Evolutionary conservation across 2,888 invertebrate species (phyloP), one percentile per base, ranked within the genome.

Genomic region (Phytoseiulus persimilis): DNA sequence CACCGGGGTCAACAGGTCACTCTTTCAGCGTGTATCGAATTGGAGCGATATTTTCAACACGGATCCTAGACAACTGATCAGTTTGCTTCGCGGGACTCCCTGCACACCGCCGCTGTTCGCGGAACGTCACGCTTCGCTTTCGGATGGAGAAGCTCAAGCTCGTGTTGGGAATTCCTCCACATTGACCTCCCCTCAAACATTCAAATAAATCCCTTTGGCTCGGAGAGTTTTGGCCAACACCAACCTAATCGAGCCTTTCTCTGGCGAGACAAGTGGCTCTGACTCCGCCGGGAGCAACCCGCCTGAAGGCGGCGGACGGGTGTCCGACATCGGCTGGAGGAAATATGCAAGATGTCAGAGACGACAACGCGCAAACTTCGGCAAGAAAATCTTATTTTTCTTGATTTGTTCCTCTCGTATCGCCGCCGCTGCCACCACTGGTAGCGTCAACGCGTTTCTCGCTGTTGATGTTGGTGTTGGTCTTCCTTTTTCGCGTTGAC

Each of bases 401-500:
- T 65, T 65, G 65, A 65, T 65, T 65, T 65, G 65, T 65, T 23
- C 28, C 65, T 65, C 65, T 18, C 65, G 65, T 65, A 23, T 65
- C 18, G 65, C 65, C 65, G 65, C 65, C 28, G 65, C 5, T 2
- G 14, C n/a, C n/a, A n/a, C n/a, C n/a, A n/a, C n/a, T n/a, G n/a
- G n/a, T n/a, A n/a, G 65, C 65, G 65, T 65, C 65, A 23, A 65
- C 65, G 65, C 65, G 65, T 65, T 65, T 65, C 23, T 65, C 65
- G 65, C 18, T 65, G 65, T 65, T 65, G 65, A 65, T 65, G 65
- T 65, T 65, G 65, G 65, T 23, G 65, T 65, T 65, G 65, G 39
- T 45, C 83, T 31, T 32, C 87, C 87, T 33, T 87, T 33, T 45
- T n/a, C 32, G n/a, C 87, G 87, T 87, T 87, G 87, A 45, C 87